Evolutionary conservation across 2,888 invertebrate genomes (phyloP), one percentile per base, ranked within the genome.

Genomic region (Clostera curtula): DNA sequence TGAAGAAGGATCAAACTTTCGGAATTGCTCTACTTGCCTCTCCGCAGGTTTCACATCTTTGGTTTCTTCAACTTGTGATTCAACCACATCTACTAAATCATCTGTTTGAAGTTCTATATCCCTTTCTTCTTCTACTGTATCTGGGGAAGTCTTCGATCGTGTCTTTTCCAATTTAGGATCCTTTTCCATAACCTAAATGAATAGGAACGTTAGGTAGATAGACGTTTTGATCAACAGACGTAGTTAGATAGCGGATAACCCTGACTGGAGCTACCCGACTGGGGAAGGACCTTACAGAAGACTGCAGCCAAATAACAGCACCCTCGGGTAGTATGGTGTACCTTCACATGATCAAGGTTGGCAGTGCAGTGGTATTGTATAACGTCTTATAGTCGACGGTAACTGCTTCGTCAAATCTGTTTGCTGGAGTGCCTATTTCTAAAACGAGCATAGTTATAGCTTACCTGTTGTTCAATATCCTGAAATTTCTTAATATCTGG

Each of bases 401-500:
- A n/a, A n/a, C n/a, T n/a, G n/a, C n/a, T n/a, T n/a, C n/a, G n/a
- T n/a, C n/a, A n/a, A n/a, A n/a, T n/a, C n/a, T n/a, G n/a, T n/a
- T n/a, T 1, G 3, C 7, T 19, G 6, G 7, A 19, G 7, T 8
- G 9, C 10, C 8, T 3, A 9, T 19, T 18, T n/a, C n/a, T n/a
- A n/a, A n/a, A n/a, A n/a, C n/a, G n/a, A n/a, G n/a, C n/a, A n/a
- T n/a, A n/a, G n/a, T n/a, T n/a, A n/a, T n/a, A n/a, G n/a, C 64
- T 40, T 58, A 79, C 80, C 57, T 82, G 80, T 55, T 80, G 80
- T 39, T 83, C 83, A 36, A 84, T 83, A 33, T 77, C 82, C 17
- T 85, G 85, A 47, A 84, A 84, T 46, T 84, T 85, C 34, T 83
- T 85, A 2, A 85, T 84, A 12, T 85, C 84, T 0, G 84, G 85